Evolutionary conservation across 2,888 invertebrate genomes (phyloP), one percentile per base, ranked within the genome.

Genomic region (Dusona sp.): DNA sequence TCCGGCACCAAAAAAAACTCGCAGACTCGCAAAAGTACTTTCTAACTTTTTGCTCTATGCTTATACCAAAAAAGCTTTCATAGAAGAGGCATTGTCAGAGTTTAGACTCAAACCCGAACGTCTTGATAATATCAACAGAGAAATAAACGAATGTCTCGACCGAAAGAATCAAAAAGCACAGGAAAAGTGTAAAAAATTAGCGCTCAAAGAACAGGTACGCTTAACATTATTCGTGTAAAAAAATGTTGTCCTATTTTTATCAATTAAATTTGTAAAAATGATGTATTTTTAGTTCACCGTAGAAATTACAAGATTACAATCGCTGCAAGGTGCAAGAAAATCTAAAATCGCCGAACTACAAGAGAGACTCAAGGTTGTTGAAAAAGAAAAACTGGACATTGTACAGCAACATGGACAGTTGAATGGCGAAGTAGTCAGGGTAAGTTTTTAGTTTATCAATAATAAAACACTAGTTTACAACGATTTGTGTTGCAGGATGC

Each of bases 31-130:
- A 4, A 90, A 90, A 65, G 89, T 90, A 9, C 79, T 93, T 2
- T 79, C 88, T 1, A 92, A 92, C 77, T 92, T 92, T 86, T 74
- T 90, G 57, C 65, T 92, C 0, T 92, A 92, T 11, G 68, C 85
- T 1, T 82, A 57, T 13, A 88, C 84, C 2, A 91, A 90, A 73
- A 64, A 86, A 3, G 48, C 36, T 0, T 84, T 86, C 8, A 89
- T 91, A 48, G 78, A 87, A 61, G 82, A 89, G 7, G 84, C 65
- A 22, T 51, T 90, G 4, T 79, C 87, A 8, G 81, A 51, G n/a
- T 45, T 68, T 1, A 67, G 51, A 25, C 13, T 33, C n/a, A 54
- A 74, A 65, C 65, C 19, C 11, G 87, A 86, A 54, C 13, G 70
- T 1, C 67, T 89, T 1, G 77, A 90, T 6, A 88, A 89, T 2